phyloP scores from a whole-genome alignment of 1,140 invertebrate genomes.

The Achroia grisella region DNA sequence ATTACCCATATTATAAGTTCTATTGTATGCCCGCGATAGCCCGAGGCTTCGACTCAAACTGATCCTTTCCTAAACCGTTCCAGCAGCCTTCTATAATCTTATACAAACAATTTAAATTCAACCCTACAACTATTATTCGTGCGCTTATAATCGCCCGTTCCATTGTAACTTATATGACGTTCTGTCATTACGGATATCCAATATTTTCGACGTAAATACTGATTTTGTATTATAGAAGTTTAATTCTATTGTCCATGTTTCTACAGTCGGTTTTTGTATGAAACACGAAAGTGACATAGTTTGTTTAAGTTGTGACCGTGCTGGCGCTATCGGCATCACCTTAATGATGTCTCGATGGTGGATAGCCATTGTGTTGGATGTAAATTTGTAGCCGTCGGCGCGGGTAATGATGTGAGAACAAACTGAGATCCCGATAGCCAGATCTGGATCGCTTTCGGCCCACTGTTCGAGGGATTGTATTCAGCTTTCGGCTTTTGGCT shows the following conservation, averaged over 20 bases:
- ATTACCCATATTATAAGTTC: constrained; percentile 61
- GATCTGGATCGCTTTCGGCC: constrained; percentile 57
- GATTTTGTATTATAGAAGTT: constrained; percentile 5
- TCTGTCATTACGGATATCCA: constrained; percentile 34
- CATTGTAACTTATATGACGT: constrained; percentile 55
- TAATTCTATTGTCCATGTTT: constrained; percentile 7
- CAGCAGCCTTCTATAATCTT: constrained; percentile 14
- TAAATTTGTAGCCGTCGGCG: constrained; percentile 73
- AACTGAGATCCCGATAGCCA: constrained; percentile 69
- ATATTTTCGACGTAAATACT: constrained; percentile 30
- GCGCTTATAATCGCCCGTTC: constrained; percentile 40
- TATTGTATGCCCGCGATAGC: constrained; percentile 56
- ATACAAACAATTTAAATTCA: constrained; percentile 24
- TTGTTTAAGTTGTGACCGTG: constrained; percentile 22
- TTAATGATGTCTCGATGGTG: constrained; percentile 73
- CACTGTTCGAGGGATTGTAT: constrained; percentile 38
- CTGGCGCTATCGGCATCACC: constrained; percentile 72
- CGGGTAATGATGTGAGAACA: constrained; percentile 74
- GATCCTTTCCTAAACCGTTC: constrained; percentile 48
- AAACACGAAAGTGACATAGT: constrained; percentile 16
- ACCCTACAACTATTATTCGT: constrained; percentile 31
- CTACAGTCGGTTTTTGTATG: constrained; percentile 28
- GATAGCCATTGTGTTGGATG: constrained; percentile 73
- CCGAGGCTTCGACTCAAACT: constrained; percentile 40
- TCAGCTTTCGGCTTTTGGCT: constrained; percentile 30